Percentiles rank a stretch among this genome's conserved stretches.
These are phyloP conservation scores for Sylvia borin DNA, from an alignment of 2,797 vertebrate species.

Conservation along the genomic window DNA sequence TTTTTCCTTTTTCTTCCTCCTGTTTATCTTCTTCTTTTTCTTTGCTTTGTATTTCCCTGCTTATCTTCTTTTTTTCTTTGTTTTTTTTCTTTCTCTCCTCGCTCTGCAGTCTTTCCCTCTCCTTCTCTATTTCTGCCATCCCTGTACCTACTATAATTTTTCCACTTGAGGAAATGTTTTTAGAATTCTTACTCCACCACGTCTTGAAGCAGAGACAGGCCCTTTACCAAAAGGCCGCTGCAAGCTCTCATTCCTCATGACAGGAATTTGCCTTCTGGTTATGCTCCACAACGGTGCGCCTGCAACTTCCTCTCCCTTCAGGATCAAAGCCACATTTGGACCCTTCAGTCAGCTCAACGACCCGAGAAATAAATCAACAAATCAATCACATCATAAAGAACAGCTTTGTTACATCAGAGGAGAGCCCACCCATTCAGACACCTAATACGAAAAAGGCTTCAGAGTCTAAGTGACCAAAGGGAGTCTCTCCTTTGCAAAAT, in stretches of 20 bases:
- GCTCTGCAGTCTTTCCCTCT: neutral
- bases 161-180: neutral
- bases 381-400: too few species aligned
- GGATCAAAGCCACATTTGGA: neutral
- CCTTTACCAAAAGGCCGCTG: too few species aligned
- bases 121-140: neutral
- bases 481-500: too few species aligned
- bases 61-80: neutral
- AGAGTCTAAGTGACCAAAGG: too few species aligned
- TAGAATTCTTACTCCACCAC: neutral
- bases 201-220: rapidly evolving
- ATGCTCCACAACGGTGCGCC: too few species aligned
- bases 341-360: neutral
- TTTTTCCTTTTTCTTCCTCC: neutral
- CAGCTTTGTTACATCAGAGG: too few species aligned
- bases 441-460: too few species aligned
- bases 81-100: neutral
- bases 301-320: neutral
- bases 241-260: too few species aligned
- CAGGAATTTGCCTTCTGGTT: too few species aligned
- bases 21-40: too few species aligned
- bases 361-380: neutral
- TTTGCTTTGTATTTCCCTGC: too few species aligned
- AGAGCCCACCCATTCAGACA: too few species aligned
- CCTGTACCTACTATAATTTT: neutral